A percentile compares a stretch with the other conserved stretches of the same genome.
These are phyloP conservation scores for Carlito syrichta DNA, from an alignment of 2,113 vertebrate genomes.

Conservation along the genomic window DNA sequence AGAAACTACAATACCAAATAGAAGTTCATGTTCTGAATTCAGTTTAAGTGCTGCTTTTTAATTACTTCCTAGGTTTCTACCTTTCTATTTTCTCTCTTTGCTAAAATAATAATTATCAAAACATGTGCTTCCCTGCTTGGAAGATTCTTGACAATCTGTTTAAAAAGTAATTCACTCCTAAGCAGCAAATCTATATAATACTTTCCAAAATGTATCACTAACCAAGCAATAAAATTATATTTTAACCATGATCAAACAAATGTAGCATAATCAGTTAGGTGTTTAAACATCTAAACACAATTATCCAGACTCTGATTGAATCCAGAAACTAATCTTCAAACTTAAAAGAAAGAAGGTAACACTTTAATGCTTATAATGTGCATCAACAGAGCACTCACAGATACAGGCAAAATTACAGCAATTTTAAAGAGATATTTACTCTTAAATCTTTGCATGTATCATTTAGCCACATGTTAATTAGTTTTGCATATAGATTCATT, in stretches of 20 bases:
- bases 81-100: not conserved
- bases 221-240: slow-evolving; percentile 51
- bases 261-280: not conserved
- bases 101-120: slow-evolving; percentile 30
- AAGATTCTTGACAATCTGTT: not conserved
- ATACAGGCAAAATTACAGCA: not conserved
- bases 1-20: not conserved
- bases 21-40: not conserved
- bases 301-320: slow-evolving; percentile 23
- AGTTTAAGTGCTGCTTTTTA: not conserved
- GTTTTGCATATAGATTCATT: not conserved
- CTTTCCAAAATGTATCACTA: not conserved
- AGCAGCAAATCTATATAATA: slow-evolving; percentile 37
- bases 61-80: not conserved
- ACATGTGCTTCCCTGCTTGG: not conserved
- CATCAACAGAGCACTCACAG: not conserved
- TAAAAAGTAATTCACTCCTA: slow-evolving; percentile 40
- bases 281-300: slow-evolving; percentile 22
- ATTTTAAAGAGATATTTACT: not conserved
- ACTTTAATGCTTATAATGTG: not conserved
- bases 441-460: not conserved
- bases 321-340: not conserved
- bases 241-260: slow-evolving; percentile 52
- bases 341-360: not conserved
- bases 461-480: not conserved